Evolutionary conservation across 2,113 vertebrate species (phyloP), one percentile per base, ranked within the genome.

Genomic region (Notiomystis cincta): DNA sequence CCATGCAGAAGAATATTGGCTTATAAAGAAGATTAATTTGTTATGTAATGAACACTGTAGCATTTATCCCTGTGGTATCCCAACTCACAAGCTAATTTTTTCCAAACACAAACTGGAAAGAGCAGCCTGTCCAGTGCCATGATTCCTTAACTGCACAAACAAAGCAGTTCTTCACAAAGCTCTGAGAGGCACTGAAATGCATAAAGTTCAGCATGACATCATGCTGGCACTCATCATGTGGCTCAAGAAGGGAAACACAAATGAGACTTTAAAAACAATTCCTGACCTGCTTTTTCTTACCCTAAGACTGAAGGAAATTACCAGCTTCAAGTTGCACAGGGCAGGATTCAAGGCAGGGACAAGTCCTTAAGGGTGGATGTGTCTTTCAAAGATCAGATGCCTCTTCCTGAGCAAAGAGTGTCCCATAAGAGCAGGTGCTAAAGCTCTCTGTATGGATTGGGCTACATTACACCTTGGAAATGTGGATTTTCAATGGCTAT

Each of bases 361-460:
- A 15, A 0, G 0, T 19, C 53, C 4, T 2, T 22, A 31, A 60
- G 40, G 16, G 8, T 65, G 31, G 24, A 15, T 35, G 16, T 3
- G 5, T 40, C 7, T 11, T 65, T 47, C 72, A 51, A 62, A 72
- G 64, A 42, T 8, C 42, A 70, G 38, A 51, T 38, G 30, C 2
- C 16, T 40, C 16, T 9, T 73, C 37, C 45, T n/a, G 65, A 66
- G 22, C 50, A 82, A 64, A 69, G 23, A 6, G 7, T 65, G 27
- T 30, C 37, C 60, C 19, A 2, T 5, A 33, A 51, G 12, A 82
- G 17, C 30, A 88, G 28, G 48, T 18, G 20, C 42, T 58, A 82
- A 53, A 85, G 13, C 10, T 83, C 38, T 28, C 30, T 66, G 7
- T 48, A 25, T 37, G n/a, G 24, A 30, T 25, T 7, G n/a, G 24